Percentiles rank a stretch among this genome's conserved stretches.
Conservation (phyloP, 2,113 vertebrate species). For the Larimichthys polyactis region DNA sequence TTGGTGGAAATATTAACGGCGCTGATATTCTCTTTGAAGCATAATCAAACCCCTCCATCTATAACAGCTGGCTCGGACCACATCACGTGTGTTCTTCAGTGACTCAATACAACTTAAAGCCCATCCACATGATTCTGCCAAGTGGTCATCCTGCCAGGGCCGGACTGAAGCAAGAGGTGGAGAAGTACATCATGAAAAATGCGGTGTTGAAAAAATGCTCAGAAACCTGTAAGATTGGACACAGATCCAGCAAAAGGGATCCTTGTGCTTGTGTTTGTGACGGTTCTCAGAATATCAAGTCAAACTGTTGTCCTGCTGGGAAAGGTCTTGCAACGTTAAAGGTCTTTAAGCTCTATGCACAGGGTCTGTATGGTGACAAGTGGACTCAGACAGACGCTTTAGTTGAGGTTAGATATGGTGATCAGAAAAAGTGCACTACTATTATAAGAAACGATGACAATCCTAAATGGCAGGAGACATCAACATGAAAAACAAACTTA, state of each 20-base stretch:
- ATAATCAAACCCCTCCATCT: not conserved
- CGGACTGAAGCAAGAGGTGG: slow-evolving; percentile 76
- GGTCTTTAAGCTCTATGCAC: too few relatives aligned
- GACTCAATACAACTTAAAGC: slow-evolving; percentile 75
- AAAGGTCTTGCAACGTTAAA: too few relatives aligned
- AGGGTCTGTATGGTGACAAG: too few relatives aligned
- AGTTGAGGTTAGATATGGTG: too few relatives aligned
- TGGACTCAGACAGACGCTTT: too few relatives aligned
- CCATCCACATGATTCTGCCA: slow-evolving; percentile 78
- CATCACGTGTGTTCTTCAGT: too few relatives aligned
- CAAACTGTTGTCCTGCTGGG: too few relatives aligned
- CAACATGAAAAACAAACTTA: too few relatives aligned
- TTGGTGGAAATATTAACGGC: slow-evolving; percentile 41
- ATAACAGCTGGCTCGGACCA: slow-evolving; percentile 47
- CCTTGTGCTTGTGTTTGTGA: slow-evolving; percentile 59
- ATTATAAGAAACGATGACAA: too few relatives aligned
- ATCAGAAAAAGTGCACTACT: too few relatives aligned
- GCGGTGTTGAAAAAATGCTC: slow-evolving; percentile 78
- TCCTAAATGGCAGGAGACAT: too few relatives aligned
- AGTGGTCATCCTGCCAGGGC: slow-evolving; percentile 2
- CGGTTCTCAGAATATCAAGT: too few relatives aligned
- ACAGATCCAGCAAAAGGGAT: slow-evolving; percentile 43
- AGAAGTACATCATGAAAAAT: slow-evolving; percentile 77
- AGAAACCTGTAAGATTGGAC: slow-evolving; percentile 63
- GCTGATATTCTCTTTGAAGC: slow-evolving; percentile 59